Base-by-base conservation (phyloP, 2,797 vertebrate species). In the Eurystomus glaucurus region DNA sequence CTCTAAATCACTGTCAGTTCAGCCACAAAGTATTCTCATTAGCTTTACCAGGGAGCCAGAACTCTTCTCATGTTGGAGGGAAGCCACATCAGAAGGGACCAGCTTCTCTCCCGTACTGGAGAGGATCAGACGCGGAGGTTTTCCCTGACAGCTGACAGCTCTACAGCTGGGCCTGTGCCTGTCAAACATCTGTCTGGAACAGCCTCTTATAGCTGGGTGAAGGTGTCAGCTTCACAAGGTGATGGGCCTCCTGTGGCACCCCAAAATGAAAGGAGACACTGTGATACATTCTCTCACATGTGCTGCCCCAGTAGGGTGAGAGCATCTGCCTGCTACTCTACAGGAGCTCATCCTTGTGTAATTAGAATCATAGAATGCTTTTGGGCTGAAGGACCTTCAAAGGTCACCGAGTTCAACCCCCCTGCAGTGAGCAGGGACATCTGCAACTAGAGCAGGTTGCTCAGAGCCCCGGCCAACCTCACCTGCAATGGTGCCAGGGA, bases 251-350 rank as follows among this genome's bases (percentile, higher is more conserved):
- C 35, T 17, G 31, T 75, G 31, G 33, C 10, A 3, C 26, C 33
- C 75, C 46, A 52, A 31, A 93, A 71, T 16, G 28, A 77, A 72
- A 66, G 9, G 37, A 74, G 23, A 8, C 10, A 7, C 25, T 58
- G 48, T 17, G 52, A 7, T 50, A 3, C 0, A 0, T n/a, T 68
- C 26, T 52, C 41, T 64, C 15, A 22, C 10, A 14, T 0, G 0
- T 6, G 12, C 11, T 78, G 26, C 17, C 51, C 28, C 22, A 17
- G 70, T 16, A 62, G 23, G 19, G 4, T 0, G 0, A 33, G 25
- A 80, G 29, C 23, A 55, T 19, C 28, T 72, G 17, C 14, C n/a
- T 57, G 55, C 55, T 22, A n/a, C 20, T 29, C 17, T 20, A 20
- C 6, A 12, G 60, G 17, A 41, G 37, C 39, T 62, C 61, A 62